These are phyloP conservation scores for Pseudochaenichthys georgianus DNA, from an alignment of 2,797 vertebrate genomes.

Conservation along the genomic window DNA sequence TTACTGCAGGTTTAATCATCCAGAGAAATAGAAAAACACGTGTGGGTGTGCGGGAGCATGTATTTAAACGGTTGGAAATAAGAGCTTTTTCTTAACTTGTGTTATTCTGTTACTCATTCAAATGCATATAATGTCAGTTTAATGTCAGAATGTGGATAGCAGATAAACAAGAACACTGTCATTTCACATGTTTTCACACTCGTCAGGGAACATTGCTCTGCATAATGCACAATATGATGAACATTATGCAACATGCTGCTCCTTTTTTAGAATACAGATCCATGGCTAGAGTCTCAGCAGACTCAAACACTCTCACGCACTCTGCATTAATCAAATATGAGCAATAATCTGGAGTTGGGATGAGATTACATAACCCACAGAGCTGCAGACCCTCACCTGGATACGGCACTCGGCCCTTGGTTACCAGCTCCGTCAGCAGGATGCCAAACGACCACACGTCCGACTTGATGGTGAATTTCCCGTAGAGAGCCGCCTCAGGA, in stretches of 20 bases:
- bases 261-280: conserved; percentile 41
- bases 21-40: background rate
- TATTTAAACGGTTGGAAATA: background rate
- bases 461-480: conserved; percentile 99
- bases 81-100: background rate
- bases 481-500: conserved; percentile 95
- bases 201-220: conserved; percentile 41
- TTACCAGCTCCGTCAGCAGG: conserved; percentile 98
- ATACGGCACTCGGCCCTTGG: conserved; percentile 98
- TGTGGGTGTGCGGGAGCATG: background rate
- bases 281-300: background rate
- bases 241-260: conserved; percentile 60
- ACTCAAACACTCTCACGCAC: conserved; percentile 5
- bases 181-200: conserved; percentile 32
- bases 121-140: background rate
- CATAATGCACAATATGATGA: conserved; percentile 46
- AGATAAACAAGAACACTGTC: background rate
- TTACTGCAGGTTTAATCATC: background rate
- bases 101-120: background rate
- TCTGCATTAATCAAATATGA: conserved; percentile 25
- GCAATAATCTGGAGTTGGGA: conserved; percentile 25
- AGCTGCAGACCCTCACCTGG: conserved; percentile 87
- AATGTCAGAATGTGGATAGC: background rate
- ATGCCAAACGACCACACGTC: conserved; percentile 99
- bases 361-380: conserved; percentile 7